Percentiles rank a stretch among this genome's conserved stretches.
These are phyloP conservation scores for Dynastes tityus DNA, from an alignment of 2,888 invertebrate species.

Conservation along the genomic window DNA sequence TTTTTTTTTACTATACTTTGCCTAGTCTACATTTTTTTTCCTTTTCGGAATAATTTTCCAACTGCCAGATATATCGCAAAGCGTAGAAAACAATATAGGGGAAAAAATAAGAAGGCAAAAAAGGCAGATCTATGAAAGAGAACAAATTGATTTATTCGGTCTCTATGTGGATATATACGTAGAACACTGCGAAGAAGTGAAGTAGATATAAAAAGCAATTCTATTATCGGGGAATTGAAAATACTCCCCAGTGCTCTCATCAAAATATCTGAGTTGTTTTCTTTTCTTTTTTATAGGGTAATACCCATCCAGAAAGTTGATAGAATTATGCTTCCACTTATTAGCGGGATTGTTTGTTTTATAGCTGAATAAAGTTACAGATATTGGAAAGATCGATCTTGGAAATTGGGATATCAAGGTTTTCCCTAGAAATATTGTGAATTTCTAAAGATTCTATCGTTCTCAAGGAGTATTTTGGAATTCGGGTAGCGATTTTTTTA, in stretches of 20 bases:
- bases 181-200: neutral
- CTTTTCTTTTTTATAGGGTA: no score
- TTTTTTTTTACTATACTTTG: neutral
- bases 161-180: neutral
- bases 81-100: slow-evolving; percentile 24
- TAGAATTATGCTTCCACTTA: no score
- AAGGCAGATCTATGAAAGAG: slow-evolving; percentile 7
- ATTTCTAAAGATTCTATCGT: no score
- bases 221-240: slow-evolving; percentile 37
- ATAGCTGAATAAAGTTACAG: no score
- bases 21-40: neutral
- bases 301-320: no score
- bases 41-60: slow-evolving; percentile 34
- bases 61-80: slow-evolving; percentile 25
- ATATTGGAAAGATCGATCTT: no score
- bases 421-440: no score
- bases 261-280: slow-evolving; percentile 10
- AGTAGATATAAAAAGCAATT: slow-evolving; percentile 41
- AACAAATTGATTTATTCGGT: slow-evolving; percentile 39
- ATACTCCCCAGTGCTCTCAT: slow-evolving; percentile 10
- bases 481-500: no score
- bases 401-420: no score
- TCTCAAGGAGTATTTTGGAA: no score
- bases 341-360: no score
- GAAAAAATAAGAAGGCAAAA: slow-evolving; percentile 14